Evolutionary conservation across 1,140 invertebrate genomes (phyloP), one percentile per base, ranked within the genome.

Genomic region (Drosophila subpulchrella): DNA sequence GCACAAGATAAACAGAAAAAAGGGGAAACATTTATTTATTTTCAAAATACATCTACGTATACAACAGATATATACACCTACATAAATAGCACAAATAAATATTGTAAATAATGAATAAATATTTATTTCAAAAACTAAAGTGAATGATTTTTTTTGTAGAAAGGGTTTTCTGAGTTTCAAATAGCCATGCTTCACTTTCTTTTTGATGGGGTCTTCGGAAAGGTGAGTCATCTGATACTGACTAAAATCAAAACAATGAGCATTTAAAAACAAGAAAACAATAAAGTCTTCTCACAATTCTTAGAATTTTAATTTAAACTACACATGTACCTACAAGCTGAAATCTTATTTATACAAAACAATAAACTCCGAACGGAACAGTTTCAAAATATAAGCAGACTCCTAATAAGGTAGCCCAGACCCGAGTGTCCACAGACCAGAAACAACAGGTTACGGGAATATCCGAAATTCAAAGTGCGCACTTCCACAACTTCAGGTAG

Each of bases 71-170:
- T 53, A 82, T 53, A 47, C 17, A 74, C 38, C 51, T 57, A 74
- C 53, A 68, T 75, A 63, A 60, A 58, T 79, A 79, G 65, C 82
- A 76, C 75, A 75, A 79, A 63, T 78, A 67, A 76, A 65, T 86
- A 86, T 82, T 86, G 83, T 86, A 86, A 82, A 86, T 50, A 79
- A 66, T 53, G 56, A 74, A 71, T 71, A 77, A 65, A 78, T 56
- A 62, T 67, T 76, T 76, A 81, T 76, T 76, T 72, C 61, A 58
- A 57, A 76, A 59, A 61, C 36, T 57, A 54, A 57, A 54, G 51
- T 24, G 5, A 5, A 12, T 3, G 5, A 12, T 7, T 15, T 8
- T 20, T 4, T 5, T 4, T 27, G 5, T 27, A 27, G 4, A 12
- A 42, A 15, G 11, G 41, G 6, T n/a, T 15, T 17, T 42, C 6